These are phyloP conservation scores for Marisa cornuarietis DNA, from an alignment of 1,140 invertebrate species.

Conservation along the genomic window DNA sequence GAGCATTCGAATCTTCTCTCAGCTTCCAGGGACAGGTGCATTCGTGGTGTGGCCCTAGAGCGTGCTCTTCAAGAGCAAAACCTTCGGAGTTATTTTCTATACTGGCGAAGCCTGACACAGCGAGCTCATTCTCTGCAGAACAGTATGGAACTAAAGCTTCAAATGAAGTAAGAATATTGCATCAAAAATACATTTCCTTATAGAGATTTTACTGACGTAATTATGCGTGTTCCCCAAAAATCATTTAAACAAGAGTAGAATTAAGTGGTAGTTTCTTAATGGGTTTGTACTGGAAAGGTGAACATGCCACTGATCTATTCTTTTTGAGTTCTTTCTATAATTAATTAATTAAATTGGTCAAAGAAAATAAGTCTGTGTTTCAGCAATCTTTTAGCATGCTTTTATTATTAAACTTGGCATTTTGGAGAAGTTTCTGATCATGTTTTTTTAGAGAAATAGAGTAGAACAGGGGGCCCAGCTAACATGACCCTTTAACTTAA, in stretches of 20 bases:
- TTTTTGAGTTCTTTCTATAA: too few relatives aligned
- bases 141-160: constrained; percentile 9
- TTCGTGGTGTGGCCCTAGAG: constrained; percentile 20
- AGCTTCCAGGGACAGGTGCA: constrained; percentile 15
- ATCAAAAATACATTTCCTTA: background rate
- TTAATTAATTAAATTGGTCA: too few relatives aligned
- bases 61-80: constrained; percentile 12
- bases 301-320: too few relatives aligned
- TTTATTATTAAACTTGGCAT: background rate
- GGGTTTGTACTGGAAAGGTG: too few relatives aligned
- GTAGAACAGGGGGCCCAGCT: background rate
- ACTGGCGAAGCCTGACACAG: constrained; percentile 13
- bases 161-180: constrained; percentile 4
- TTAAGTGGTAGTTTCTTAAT: too few relatives aligned
- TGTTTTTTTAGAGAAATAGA: background rate
- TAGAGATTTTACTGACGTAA: background rate
- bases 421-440: background rate
- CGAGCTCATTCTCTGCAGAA: constrained; percentile 12
- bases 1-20: background rate
- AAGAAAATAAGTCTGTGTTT: too few relatives aligned
- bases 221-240: background rate
- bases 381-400: background rate
- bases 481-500: too few relatives aligned
- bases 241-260: background rate
- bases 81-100: constrained; percentile 15